Evolutionary conservation across 2,113 vertebrate species (phyloP).

Genomic region (Serinus canaria): DNA sequence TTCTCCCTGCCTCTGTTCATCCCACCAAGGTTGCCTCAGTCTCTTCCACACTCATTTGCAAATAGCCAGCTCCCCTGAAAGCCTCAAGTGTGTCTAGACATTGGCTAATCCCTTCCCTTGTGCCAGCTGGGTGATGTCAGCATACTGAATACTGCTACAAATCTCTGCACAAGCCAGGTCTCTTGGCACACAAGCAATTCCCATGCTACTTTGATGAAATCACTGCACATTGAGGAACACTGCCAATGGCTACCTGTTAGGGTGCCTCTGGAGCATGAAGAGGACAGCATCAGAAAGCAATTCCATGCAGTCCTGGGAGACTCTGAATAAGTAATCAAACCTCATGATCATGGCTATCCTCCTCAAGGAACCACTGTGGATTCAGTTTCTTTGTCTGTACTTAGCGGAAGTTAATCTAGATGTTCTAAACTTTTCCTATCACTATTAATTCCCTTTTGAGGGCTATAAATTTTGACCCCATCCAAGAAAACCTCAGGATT

Average conservation of each 20-base stretch:
- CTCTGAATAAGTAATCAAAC: not conserved
- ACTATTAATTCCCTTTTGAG: not conserved
- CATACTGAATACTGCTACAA: not conserved
- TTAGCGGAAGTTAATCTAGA: not conserved
- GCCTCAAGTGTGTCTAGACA: constrained; percentile 5
- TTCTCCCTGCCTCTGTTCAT: not conserved
- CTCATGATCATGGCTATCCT: not conserved
- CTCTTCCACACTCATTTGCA: not conserved
- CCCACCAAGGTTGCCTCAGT: not conserved
- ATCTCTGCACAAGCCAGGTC: not conserved
- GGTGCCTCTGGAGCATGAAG: not conserved
- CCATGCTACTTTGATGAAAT: not conserved
- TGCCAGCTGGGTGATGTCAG: constrained; percentile 44
- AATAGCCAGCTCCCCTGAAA: not conserved
- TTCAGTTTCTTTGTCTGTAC: not conserved
- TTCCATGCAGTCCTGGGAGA: not conserved
- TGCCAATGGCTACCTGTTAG: not conserved
- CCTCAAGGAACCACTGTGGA: not conserved
- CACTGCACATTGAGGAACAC: not conserved
- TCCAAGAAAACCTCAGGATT: not conserved
- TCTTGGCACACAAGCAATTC: not conserved
- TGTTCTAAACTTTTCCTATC: not conserved
- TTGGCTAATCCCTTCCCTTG: constrained; percentile 18
- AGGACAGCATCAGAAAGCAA: not conserved
- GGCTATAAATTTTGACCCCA: not conserved